A percentile compares a stretch with the other conserved stretches of the same genome.
Evolutionary conservation across 2,797 vertebrate species (phyloP).

Genomic region (Periparus ater): DNA sequence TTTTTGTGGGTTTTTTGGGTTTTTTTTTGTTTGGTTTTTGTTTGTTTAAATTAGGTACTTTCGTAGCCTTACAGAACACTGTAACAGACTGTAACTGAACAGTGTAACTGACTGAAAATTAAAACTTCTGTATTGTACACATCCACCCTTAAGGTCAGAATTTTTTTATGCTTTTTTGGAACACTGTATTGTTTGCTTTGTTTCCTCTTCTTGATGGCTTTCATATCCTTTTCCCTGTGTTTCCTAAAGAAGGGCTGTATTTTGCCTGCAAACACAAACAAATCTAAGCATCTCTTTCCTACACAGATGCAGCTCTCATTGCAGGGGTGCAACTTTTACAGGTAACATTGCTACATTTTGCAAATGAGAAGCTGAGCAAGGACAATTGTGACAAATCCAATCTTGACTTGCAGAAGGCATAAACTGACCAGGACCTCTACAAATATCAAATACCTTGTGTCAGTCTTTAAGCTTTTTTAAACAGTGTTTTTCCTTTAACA

Average conservation of each 20-base stretch:
- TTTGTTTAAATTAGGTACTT: neutral
- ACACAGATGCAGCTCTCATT: neutral
- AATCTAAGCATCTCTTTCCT: neutral
- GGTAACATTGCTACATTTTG: neutral
- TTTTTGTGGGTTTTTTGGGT: no score
- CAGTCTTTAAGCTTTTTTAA: neutral
- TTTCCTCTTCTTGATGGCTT: neutral
- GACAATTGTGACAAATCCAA: neutral
- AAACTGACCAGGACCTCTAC: neutral
- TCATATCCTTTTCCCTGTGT: neutral
- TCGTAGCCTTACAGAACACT: neutral
- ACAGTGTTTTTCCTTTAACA: neutral
- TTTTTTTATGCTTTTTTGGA: neutral
- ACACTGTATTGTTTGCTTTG: neutral
- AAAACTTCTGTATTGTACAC: neutral
- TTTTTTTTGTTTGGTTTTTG: neutral
- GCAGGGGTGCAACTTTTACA: neutral
- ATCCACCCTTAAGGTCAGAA: neutral
- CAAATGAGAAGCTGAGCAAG: neutral
- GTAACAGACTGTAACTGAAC: neutral
- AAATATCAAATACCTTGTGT: neutral
- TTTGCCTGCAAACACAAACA: neutral
- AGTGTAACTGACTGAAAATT: neutral
- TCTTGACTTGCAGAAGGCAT: neutral
- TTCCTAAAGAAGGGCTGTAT: neutral